Evolutionary conservation across 2,888 invertebrate genomes (phyloP).

Genomic region (Allolobophora icterica): DNA sequence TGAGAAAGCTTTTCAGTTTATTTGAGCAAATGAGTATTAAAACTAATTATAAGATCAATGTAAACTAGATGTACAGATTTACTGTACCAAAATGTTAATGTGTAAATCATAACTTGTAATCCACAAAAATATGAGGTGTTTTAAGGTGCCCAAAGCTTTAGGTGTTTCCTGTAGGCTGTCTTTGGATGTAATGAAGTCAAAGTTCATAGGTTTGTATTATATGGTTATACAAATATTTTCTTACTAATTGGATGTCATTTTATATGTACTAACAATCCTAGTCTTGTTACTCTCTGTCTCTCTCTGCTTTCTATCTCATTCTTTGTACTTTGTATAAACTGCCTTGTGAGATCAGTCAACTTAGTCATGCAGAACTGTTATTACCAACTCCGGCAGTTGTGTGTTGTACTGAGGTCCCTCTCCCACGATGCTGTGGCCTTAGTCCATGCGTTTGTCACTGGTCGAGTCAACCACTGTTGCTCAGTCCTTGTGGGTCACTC

Average conservation of each 20-base stretch:
- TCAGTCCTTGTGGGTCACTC: too few relatives aligned
- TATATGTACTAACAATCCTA: too few relatives aligned
- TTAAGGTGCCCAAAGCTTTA: too few relatives aligned
- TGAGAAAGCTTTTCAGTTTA: slow-evolving; percentile 84
- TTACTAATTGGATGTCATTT: background rate
- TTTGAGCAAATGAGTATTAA: background rate
- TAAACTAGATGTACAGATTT: background rate
- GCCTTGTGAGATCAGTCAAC: too few relatives aligned
- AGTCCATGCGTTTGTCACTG: too few relatives aligned
- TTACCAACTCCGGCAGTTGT: too few relatives aligned
- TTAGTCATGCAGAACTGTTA: too few relatives aligned
- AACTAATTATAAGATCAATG: background rate
- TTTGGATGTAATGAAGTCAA: background rate
- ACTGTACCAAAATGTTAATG: background rate
- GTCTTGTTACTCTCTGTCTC: background rate
- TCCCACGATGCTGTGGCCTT: too few relatives aligned
- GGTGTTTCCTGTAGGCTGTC: too few relatives aligned
- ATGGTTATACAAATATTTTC: background rate
- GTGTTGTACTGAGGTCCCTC: too few relatives aligned
- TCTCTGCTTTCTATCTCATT: background rate
- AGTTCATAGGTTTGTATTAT: background rate
- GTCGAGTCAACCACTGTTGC: too few relatives aligned
- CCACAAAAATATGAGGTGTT: background rate
- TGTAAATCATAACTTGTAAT: background rate
- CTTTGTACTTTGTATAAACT: too few relatives aligned